phyloP scores from a whole-genome alignment of 2,888 invertebrate species.

The Vanessa cardui region DNA sequence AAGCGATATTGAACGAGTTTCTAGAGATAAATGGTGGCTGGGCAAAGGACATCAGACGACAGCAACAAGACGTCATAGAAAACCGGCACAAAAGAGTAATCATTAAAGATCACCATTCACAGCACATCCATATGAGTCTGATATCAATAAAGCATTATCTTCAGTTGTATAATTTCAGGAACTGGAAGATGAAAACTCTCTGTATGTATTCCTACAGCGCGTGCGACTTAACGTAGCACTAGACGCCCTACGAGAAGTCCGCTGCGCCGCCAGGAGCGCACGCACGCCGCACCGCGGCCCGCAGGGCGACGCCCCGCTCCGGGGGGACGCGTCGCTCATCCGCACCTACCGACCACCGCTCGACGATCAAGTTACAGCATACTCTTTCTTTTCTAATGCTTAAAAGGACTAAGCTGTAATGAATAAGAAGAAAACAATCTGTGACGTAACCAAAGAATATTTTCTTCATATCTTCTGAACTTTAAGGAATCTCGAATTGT shows the following conservation, averaged over 20 bases:
- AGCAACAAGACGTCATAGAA: slow-evolving; percentile 61
- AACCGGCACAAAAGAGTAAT: slow-evolving; percentile 54
- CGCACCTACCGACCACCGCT: slow-evolving; percentile 58
- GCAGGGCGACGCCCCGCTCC: not conserved
- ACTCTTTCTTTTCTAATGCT: not conserved
- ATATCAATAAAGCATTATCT: too few relatives aligned
- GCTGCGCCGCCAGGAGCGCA: slow-evolving; percentile 58
- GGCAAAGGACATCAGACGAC: slow-evolving; percentile 61
- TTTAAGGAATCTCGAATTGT: too few relatives aligned
- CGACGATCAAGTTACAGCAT: slow-evolving; percentile 57
- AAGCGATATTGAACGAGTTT: slow-evolving; percentile 58
- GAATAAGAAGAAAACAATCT: too few relatives aligned
- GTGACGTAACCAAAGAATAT: too few relatives aligned
- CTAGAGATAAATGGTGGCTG: slow-evolving; percentile 61
- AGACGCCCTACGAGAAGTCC: slow-evolving; percentile 64
- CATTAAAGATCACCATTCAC: not conserved
- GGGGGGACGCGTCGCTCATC: slow-evolving; percentile 47
- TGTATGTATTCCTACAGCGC: slow-evolving; percentile 65
- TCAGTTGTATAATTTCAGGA: slow-evolving; percentile 24
- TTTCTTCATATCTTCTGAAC: too few relatives aligned
- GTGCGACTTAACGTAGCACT: slow-evolving; percentile 65
- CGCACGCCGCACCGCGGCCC: slow-evolving; percentile 34
- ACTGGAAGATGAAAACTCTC: slow-evolving; percentile 52
- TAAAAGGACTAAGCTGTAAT: not conserved
- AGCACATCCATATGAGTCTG: not conserved